Conservation (phyloP, 2,113 vertebrate species). For the Meriones unguiculatus region DNA sequence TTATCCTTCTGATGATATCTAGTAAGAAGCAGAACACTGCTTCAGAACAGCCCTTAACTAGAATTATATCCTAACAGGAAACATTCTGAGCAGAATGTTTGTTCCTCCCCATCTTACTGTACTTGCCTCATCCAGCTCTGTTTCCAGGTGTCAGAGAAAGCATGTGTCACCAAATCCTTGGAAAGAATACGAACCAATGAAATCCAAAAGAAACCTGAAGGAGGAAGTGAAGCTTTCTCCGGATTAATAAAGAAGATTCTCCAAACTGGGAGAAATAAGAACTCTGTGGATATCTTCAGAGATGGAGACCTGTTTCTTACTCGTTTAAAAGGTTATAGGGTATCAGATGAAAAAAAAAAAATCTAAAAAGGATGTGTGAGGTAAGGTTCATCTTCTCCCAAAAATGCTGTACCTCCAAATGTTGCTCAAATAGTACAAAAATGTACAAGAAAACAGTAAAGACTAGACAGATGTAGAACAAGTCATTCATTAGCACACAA, state of each 20-base stretch:
- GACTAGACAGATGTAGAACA: neutral
- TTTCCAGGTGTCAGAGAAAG: neutral
- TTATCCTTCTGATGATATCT: neutral
- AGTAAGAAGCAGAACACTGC: neutral
- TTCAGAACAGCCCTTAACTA: neutral
- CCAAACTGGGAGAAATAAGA: neutral
- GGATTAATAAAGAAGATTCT: neutral
- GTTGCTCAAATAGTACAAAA: neutral
- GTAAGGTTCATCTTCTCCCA: neutral
- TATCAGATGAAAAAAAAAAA: neutral
- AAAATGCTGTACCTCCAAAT: neutral
- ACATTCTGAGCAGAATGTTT: conserved; percentile 12
- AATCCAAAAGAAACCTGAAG: neutral
- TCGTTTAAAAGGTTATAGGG: neutral
- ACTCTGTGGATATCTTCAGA: neutral
- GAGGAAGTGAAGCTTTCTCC: neutral
- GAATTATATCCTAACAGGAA: neutral
- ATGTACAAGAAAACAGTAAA: neutral
- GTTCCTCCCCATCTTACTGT: neutral
- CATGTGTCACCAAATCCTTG: neutral
- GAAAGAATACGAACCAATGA: neutral
- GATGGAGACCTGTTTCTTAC: neutral
- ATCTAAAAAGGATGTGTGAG: neutral
- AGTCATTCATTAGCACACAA: neutral
- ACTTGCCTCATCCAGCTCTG: neutral